These are phyloP conservation scores for Apostichopus japonicus DNA, from an alignment of 35 echinoderm and acorn worm genomes.

Conservation along the genomic window DNA sequence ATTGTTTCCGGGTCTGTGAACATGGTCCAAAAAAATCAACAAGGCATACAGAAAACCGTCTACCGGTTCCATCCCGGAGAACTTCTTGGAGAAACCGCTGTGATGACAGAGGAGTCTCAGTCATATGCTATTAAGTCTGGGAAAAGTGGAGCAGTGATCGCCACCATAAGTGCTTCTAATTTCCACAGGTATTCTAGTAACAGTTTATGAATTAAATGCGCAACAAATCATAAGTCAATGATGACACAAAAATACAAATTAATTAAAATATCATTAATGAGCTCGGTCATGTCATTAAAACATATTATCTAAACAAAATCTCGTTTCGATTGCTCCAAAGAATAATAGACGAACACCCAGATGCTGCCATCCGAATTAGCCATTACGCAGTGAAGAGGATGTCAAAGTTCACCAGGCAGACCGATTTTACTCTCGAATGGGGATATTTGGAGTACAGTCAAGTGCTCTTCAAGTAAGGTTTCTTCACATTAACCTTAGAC, in stretches of 20 bases:
- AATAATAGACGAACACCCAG: constrained; percentile 83
- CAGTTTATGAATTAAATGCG: too few relatives aligned
- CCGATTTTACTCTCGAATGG: constrained; percentile 96
- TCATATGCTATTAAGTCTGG: constrained; percentile 80
- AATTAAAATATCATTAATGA: too few relatives aligned
- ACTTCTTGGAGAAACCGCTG: constrained; percentile 79
- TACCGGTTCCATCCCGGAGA: constrained; percentile 62
- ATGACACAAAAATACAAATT: background rate
- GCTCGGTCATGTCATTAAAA: too few relatives aligned
- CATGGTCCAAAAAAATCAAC: background rate
- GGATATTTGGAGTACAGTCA: constrained; percentile 84
- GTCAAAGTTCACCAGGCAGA: constrained; percentile 90
- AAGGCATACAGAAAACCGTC: background rate
- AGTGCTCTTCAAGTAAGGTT: constrained; percentile 79
- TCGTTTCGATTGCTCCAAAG: too few relatives aligned
- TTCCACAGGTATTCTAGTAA: constrained; percentile 62
- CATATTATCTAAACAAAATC: background rate
- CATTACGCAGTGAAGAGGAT: constrained; percentile 86
- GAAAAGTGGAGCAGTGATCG: constrained; percentile 74
- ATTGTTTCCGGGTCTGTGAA: background rate
- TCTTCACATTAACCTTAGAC: too few relatives aligned
- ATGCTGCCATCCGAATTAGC: constrained; percentile 76
- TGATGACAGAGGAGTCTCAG: constrained; percentile 83
- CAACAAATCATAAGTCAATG: background rate
- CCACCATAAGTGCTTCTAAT: constrained; percentile 78